phyloP scores from a whole-genome alignment of 2,888 invertebrate species.

The Tupiocoris notatus region DNA sequence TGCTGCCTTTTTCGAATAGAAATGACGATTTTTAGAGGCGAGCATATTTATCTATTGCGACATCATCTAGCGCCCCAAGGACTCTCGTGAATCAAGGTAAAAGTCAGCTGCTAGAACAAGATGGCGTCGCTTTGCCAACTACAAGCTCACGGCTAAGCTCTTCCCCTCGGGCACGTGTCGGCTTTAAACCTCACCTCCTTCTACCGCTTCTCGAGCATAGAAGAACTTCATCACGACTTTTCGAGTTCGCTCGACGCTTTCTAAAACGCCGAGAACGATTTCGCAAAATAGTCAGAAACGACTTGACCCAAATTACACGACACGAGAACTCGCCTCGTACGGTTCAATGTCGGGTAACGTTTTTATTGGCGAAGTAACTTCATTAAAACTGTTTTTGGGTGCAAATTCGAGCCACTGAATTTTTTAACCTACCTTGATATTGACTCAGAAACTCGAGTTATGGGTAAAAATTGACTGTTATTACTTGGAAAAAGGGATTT shows the following conservation, averaged over 20 bases:
- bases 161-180: background rate
- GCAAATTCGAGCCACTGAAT: no score
- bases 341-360: no score
- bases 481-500: no score
- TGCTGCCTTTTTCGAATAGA: no score
- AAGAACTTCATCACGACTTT: background rate
- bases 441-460: no score
- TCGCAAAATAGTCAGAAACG: background rate
- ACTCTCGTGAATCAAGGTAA: constrained; percentile 37
- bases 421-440: no score
- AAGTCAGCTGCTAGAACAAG: constrained; percentile 33
- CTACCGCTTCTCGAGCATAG: background rate
- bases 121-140: constrained; percentile 9
- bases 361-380: no score
- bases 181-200: background rate
- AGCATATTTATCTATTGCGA: constrained; percentile 22
- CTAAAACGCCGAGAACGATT: background rate
- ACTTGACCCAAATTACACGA: background rate
- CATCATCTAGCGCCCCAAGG: constrained; percentile 29
- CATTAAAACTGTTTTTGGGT: no score
- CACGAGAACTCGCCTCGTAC: no score
- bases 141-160: background rate
- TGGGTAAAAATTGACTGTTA: no score
- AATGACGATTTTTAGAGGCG: no score
- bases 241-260: background rate